Evolutionary conservation across 2,888 invertebrate species (phyloP), one percentile per base, ranked within the genome.

Genomic region (Azorinus chamasolen): DNA sequence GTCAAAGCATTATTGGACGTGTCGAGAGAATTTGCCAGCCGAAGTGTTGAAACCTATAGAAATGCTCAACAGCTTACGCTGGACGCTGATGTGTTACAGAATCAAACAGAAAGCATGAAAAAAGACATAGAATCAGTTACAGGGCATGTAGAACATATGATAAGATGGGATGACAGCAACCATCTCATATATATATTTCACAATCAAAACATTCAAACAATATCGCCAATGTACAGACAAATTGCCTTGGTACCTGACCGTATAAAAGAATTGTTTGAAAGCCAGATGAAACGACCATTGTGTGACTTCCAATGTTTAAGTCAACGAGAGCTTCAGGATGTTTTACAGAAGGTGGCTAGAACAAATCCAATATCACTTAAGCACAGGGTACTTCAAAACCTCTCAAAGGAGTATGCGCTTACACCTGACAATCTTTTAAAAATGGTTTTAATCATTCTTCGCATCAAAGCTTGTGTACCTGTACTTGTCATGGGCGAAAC

Each of bases 401-500:
- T 84, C 27, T 39, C 77, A 10, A 25, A 66, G 6, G 50, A 59
- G 8, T 87, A 87, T 76, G 86, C 86, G 0, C 68, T 86, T 5
- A 87, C 87, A 12, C 83, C 87, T 12, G 87, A 87, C 45, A 87
- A 87, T 62, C 69, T 87, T 3, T 58, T 87, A 14, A 87, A 87
- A 66, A 87, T 87, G 87, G 75, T 86, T 27, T 53, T 87, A 16
- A 83, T 87, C 12, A 63, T 77, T 20, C 61, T 87, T 16, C 62
- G 87, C 25, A 58, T 86, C 1, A 82, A 79, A 61, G 79, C 84
- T 14, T 50, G 66, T 37, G 74, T 87, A 6, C 88, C 88, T 39
- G 83, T 88, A 2, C 57, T 88, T 14, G 76, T 88, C 1, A 88
- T 88, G 87, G 87, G 88, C 12, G 88, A 88, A 70, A 88, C 88